Conservation (phyloP, 2,888 invertebrate genomes). For the Corbicula japonica region DNA sequence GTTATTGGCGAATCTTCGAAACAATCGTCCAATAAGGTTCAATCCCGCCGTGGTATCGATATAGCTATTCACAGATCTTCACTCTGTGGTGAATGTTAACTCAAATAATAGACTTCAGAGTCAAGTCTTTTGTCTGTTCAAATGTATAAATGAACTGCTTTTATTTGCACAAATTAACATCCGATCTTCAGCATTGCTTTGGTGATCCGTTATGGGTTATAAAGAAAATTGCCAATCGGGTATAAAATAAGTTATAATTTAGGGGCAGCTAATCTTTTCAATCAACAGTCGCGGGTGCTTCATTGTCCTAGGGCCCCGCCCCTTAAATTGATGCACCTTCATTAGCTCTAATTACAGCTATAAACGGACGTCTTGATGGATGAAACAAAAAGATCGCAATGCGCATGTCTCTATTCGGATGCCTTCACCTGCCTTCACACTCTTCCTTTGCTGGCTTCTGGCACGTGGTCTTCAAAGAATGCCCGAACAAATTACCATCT, state of each 20-base stretch:
- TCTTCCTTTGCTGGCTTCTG: constrained; percentile 32
- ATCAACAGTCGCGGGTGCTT: constrained; percentile 64
- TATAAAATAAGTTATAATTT: constrained; percentile 60
- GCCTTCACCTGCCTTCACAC: constrained; percentile 66
- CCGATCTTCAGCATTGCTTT: constrained; percentile 37
- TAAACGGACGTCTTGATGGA: constrained; percentile 58
- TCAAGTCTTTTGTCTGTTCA: constrained; percentile 45
- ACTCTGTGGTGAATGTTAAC: constrained; percentile 28
- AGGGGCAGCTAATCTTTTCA: constrained; percentile 63
- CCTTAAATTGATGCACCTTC: constrained; percentile 56
- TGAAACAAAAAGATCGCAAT: constrained; percentile 57
- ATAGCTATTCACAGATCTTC: constrained; percentile 1
- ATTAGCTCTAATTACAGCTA: constrained; percentile 68
- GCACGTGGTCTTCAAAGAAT: constrained; percentile 48
- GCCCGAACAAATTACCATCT: constrained; percentile 59
- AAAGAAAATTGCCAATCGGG: constrained; percentile 44
- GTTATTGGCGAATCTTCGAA: constrained; percentile 42
- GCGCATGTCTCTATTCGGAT: constrained; percentile 65
- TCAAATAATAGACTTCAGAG: constrained; percentile 27
- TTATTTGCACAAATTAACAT: constrained; percentile 56
- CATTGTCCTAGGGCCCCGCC: constrained; percentile 63
- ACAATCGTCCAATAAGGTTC: constrained; percentile 40
- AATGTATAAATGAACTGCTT: constrained; percentile 47
- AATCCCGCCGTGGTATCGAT: constrained; percentile 17
- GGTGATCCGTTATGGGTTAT: constrained; percentile 52